Evolutionary conservation across 1,140 invertebrate species (phyloP).

Genomic region (Drosophila suzukii): DNA sequence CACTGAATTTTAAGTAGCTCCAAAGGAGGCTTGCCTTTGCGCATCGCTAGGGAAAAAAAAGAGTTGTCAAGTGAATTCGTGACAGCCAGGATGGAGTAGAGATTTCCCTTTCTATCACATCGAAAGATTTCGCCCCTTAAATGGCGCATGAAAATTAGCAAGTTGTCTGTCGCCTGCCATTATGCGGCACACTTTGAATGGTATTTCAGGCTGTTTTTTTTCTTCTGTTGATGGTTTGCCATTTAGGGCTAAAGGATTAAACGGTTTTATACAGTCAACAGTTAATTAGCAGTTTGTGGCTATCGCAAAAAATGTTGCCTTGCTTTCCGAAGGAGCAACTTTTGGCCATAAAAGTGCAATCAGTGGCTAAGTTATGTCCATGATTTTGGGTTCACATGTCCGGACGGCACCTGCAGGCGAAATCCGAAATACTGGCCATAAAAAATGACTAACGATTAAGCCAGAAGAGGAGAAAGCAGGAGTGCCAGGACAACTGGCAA

Average conservation of each 20-base stretch:
- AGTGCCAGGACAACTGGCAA: constrained; percentile 35
- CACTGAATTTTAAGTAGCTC: constrained; percentile 78
- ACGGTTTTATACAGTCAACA: constrained; percentile 49
- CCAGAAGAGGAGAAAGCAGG: constrained; percentile 12
- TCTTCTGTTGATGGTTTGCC: constrained; percentile 19
- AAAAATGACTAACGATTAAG: constrained; percentile 58
- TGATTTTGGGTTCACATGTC: constrained; percentile 31
- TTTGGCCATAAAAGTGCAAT: constrained; percentile 83
- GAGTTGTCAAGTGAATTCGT: constrained; percentile 82
- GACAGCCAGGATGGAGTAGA: constrained; percentile 24
- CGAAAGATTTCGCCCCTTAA: constrained; percentile 59
- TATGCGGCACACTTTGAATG: constrained; percentile 80
- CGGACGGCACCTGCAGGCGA: constrained; percentile 51
- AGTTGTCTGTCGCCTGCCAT: constrained; percentile 77
- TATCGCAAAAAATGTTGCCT: constrained; percentile 45
- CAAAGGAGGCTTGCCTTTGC: constrained; percentile 44
- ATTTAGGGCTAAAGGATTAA: constrained; percentile 56
- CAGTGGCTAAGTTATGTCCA: constrained; percentile 76
- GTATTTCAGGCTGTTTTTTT: constrained; percentile 32
- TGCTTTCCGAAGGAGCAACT: constrained; percentile 38
- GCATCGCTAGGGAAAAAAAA: constrained; percentile 58
- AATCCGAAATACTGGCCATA: constrained; percentile 47
- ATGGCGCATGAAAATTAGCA: constrained; percentile 82
- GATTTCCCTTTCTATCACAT: neutral
- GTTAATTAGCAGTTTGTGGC: constrained; percentile 78